Percentiles rank a stretch among this genome's conserved stretches.
These are phyloP conservation scores for Sinonovacula constricta DNA, from an alignment of 1,140 invertebrate genomes.

Conservation along the genomic window DNA sequence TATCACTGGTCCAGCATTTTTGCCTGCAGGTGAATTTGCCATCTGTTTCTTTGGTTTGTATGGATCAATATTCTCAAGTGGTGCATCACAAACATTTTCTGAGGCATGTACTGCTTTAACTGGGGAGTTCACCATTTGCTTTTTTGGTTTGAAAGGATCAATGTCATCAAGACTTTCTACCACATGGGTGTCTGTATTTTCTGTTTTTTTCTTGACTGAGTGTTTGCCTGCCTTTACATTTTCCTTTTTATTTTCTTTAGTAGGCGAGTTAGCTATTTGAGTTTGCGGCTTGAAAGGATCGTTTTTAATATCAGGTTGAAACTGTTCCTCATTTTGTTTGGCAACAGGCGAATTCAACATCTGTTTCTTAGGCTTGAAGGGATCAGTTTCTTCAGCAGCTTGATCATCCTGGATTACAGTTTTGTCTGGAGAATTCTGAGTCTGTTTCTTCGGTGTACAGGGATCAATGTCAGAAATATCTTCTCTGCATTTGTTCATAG, in stretches of 20 bases:
- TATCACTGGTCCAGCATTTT: not conserved
- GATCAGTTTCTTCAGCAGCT: conserved; percentile 27
- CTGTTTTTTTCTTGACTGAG: no score
- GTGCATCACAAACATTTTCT: not conserved
- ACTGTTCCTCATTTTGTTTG: no score
- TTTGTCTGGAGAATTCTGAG: conserved; percentile 18
- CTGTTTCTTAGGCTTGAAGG: conserved; percentile 35
- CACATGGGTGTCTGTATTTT: no score
- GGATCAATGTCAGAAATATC: conserved; percentile 4
- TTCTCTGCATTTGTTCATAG: not conserved
- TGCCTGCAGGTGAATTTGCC: not conserved
- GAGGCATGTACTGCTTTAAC: not conserved
- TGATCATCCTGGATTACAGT: not conserved
- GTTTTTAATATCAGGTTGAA: no score
- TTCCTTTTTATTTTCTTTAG: no score
- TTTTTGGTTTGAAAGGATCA: conserved; percentile 35
- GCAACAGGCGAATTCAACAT: no score
- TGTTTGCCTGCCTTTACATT: no score
- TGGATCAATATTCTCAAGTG: not conserved
- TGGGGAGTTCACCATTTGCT: not conserved
- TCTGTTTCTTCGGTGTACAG: conserved; percentile 37
- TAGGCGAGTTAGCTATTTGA: no score
- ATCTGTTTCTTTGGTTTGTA: conserved; percentile 33
- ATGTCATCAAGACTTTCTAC: no score
- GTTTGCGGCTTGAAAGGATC: no score